Percentiles rank a stretch among this genome's conserved stretches.
Evolutionary conservation across 2,113 vertebrate species (phyloP).

Genomic region (Porphyrio hochstetteri): DNA sequence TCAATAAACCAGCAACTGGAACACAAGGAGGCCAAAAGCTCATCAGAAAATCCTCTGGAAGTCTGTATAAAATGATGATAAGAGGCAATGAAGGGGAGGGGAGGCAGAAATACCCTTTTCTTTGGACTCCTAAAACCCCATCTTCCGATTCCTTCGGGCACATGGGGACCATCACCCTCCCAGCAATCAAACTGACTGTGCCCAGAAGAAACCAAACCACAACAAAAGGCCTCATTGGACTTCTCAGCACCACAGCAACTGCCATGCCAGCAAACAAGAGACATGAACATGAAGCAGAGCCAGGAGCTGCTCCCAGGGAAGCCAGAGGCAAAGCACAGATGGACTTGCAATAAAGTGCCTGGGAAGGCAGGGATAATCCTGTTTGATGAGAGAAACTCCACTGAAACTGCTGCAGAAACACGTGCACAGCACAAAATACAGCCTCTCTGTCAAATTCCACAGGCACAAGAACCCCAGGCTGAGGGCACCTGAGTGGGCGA

Average conservation of each 20-base stretch:
- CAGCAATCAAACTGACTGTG: neutral
- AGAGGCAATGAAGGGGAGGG: neutral
- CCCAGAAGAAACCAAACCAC: neutral
- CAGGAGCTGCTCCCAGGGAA: neutral
- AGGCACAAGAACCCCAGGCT: rapidly evolving
- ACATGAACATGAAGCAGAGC: neutral
- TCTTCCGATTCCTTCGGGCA: neutral
- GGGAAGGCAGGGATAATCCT: neutral
- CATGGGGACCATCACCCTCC: neutral
- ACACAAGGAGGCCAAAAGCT: conserved; percentile 1
- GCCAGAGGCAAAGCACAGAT: neutral
- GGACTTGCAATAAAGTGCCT: neutral
- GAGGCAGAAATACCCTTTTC: neutral
- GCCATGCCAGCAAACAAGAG: neutral
- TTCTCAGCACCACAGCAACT: neutral
- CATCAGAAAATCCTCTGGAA: conserved; percentile 30
- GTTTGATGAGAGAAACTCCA: neutral
- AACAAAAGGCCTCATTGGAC: neutral
- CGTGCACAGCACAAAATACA: neutral
- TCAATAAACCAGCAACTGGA: neutral
- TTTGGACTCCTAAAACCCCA: neutral
- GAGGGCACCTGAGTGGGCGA: rapidly evolving
- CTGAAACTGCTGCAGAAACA: neutral
- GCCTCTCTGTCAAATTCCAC: neutral
- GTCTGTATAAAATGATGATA: neutral